phyloP scores from a whole-genome alignment of 2,888 invertebrate genomes.

The Ochropleura leucogaster region DNA sequence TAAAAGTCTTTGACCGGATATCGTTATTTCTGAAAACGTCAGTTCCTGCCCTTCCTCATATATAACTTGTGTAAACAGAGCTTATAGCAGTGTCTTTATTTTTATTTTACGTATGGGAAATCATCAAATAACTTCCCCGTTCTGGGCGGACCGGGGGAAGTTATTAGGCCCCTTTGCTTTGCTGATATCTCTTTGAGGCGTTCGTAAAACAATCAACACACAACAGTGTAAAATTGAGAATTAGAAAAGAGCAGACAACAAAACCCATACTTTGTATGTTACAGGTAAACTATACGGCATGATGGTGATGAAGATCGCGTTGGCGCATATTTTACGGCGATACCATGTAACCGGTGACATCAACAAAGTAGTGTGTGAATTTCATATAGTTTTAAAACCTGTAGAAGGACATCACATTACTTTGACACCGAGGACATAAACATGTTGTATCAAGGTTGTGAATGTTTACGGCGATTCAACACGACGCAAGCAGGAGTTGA shows the following conservation, averaged over 20 bases:
- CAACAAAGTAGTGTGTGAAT: constrained; percentile 12
- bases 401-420: constrained; percentile 7
- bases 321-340: constrained; percentile 18
- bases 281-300: constrained; percentile 35
- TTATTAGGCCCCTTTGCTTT: neutral
- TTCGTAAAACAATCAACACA: neutral
- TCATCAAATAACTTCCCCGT: too few species aligned
- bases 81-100: too few species aligned
- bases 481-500: too few species aligned
- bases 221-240: neutral
- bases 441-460: too few species aligned
- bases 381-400: neutral
- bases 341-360: constrained; percentile 18
- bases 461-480: neutral
- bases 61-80: too few species aligned
- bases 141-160: too few species aligned
- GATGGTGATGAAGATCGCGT: constrained; percentile 20
- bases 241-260: neutral
- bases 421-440: constrained; percentile 8
- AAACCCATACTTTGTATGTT: neutral
- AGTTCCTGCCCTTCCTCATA: too few species aligned
- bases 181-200: neutral
- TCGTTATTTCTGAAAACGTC: too few species aligned
- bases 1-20: too few species aligned
- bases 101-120: too few species aligned